Base-by-base conservation (phyloP, 2,888 invertebrate genomes). In the Philonicus albiceps region DNA sequence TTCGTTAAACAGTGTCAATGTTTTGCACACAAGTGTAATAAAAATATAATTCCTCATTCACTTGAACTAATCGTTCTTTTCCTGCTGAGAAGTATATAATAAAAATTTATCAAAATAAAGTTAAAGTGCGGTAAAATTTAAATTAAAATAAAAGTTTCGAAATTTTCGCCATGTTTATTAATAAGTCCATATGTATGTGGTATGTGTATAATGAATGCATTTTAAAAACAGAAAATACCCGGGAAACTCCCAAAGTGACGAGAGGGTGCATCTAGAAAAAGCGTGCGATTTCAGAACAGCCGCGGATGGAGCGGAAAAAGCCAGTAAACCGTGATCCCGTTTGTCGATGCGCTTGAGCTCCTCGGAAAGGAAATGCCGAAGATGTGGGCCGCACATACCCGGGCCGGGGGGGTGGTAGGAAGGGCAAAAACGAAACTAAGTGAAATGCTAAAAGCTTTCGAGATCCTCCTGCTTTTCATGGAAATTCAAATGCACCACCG, bases 381-480 rank as follows among this genome's bases (percentile, higher is more conserved):
- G 8, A 27, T 22, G 49, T n/a, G 64, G 3, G 11, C 22, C 22
- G 64, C 64, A 7, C 22, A 11, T 22, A 64, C 19, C 64, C 11
- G 11, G 64, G 3, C 11, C n/a, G n/a, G n/a, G n/a, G n/a, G n/a
- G n/a, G n/a, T n/a, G n/a, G n/a, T n/a, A n/a, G n/a, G n/a, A 27
- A 22, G 22, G 8, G 64, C 11, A 64, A 64, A 64, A 13, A 27
- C 19, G 22, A 13, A 49, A 19, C 11, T 27, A 64, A 64, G 64
- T 64, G 64, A 64, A 64, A 64, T 64, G 64, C n/a, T 64, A 64
- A 64, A 64, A 64, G 27, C 64, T 64, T n/a, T 64, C 64, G 64
- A 76, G 37, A 76, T 76, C 40, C 22, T 7, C 31, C 31, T 76
- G 76, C 34, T 40, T 76, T 76, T 76, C 76, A 76, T 74, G n/a